Conservation (phyloP, 2,797 vertebrate genomes). For the Oryzias sinensis region DNA sequence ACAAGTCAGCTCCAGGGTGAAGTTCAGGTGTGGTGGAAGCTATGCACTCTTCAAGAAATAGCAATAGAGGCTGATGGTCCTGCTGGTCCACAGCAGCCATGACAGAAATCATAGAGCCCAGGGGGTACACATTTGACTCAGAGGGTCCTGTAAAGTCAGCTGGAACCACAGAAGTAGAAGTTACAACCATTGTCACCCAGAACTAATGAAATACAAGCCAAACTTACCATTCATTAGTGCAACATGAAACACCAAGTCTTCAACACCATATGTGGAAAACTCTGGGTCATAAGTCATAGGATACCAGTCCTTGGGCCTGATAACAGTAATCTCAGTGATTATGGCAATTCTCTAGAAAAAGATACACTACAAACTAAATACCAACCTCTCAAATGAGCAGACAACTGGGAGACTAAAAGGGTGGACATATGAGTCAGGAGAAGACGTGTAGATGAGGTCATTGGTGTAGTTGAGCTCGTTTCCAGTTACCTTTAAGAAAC, state of each 20-base stretch:
- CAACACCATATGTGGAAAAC: slow-evolving; percentile 57
- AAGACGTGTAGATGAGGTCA: slow-evolving; percentile 51
- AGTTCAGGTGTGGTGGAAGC: slow-evolving; percentile 40
- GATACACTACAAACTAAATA: too few relatives aligned
- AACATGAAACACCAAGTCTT: slow-evolving; percentile 62
- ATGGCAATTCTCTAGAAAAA: too few relatives aligned
- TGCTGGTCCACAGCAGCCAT: slow-evolving; percentile 71
- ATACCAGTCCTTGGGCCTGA: slow-evolving; percentile 67
- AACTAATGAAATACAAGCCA: neutral
- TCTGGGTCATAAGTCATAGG: slow-evolving; percentile 53
- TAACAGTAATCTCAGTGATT: neutral
- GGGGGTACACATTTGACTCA: slow-evolving; percentile 46
- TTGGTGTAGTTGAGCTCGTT: slow-evolving; percentile 57
- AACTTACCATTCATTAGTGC: slow-evolving; percentile 71
- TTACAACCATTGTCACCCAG: neutral
- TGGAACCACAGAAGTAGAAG: slow-evolving; percentile 25
- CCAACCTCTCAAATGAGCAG: slow-evolving; percentile 69
- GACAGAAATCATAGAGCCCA: slow-evolving; percentile 73
- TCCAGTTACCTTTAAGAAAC: slow-evolving; percentile 60
- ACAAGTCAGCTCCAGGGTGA: slow-evolving; percentile 35
- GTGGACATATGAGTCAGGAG: slow-evolving; percentile 15
- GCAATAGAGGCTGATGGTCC: slow-evolving; percentile 69
- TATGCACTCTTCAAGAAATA: slow-evolving; percentile 80
- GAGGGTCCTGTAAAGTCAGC: slow-evolving; percentile 69
- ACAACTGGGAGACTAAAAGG: slow-evolving; percentile 48